Evolutionary conservation across 2,113 vertebrate genomes (phyloP).

Genomic region (Tachysurus fulvidraco): DNA sequence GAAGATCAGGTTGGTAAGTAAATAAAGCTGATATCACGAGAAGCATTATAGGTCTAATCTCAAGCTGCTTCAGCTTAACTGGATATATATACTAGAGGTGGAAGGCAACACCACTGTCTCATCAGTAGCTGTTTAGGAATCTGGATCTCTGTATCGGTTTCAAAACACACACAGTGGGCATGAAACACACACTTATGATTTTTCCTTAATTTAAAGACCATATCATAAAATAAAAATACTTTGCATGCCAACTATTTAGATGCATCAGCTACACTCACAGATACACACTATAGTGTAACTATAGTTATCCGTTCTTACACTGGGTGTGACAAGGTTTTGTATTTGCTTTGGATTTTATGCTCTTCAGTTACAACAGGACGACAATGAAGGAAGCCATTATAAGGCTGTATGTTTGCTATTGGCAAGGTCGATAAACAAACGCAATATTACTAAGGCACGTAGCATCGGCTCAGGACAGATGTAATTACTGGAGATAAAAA

Average conservation of each 20-base stretch:
- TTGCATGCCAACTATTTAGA: neutral
- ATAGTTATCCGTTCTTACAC: neutral
- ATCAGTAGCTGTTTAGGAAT: neutral
- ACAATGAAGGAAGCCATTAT: neutral
- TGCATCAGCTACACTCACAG: neutral
- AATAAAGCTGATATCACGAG: slow-evolving; percentile 24
- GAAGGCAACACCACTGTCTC: neutral
- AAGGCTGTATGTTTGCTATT: slow-evolving; percentile 17
- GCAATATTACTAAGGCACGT: neutral
- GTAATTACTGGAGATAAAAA: neutral
- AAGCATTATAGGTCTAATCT: neutral
- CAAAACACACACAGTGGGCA: neutral
- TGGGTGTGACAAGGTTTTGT: neutral
- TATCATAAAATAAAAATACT: no score
- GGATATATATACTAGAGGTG: neutral
- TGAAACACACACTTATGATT: no score
- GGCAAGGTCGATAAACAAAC: neutral
- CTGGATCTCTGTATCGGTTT: neutral
- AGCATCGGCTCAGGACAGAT: neutral
- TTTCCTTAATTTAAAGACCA: no score
- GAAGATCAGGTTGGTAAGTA: slow-evolving; percentile 33
- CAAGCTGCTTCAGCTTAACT: neutral
- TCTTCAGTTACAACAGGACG: neutral
- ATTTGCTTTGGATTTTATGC: slow-evolving; percentile 24
- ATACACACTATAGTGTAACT: neutral